Evolutionary conservation across 2,113 vertebrate genomes (phyloP).

Genomic region (Albula goreensis): DNA sequence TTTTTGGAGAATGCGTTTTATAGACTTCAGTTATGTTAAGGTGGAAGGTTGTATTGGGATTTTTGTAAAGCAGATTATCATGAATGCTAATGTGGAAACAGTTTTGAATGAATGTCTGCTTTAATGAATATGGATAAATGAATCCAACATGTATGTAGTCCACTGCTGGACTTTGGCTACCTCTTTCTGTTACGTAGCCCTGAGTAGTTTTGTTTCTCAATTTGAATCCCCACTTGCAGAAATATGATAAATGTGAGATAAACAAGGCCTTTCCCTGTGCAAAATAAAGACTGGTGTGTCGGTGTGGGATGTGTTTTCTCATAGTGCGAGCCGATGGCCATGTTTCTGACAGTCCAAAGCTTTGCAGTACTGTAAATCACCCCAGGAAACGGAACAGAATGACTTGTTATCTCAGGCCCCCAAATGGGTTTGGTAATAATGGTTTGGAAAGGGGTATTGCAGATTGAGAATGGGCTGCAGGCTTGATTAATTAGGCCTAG

Average conservation of each 20-base stretch:
- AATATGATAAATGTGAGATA: background rate
- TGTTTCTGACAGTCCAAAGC: background rate
- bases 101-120: too few species aligned
- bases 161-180: too few species aligned
- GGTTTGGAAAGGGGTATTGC: background rate
- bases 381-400: background rate
- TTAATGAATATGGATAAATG: too few species aligned
- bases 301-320: background rate
- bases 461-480: background rate
- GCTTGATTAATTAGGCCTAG: background rate
- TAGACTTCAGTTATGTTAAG: too few species aligned
- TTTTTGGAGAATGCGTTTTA: too few species aligned
- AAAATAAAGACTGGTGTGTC: background rate
- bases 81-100: too few species aligned
- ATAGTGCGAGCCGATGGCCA: too few species aligned
- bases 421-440: background rate
- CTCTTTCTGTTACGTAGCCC: too few species aligned
- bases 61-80: too few species aligned
- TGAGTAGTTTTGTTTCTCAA: background rate
- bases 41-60: too few species aligned
- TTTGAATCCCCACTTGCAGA: background rate
- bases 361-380: background rate
- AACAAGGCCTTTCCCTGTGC: background rate
- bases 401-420: background rate
- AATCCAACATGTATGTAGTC: too few species aligned